A percentile compares a stretch with the other conserved stretches of the same genome.
These are phyloP conservation scores for Polydrusus tereticollis DNA, from an alignment of 2,888 invertebrate genomes.

Conservation along the genomic window DNA sequence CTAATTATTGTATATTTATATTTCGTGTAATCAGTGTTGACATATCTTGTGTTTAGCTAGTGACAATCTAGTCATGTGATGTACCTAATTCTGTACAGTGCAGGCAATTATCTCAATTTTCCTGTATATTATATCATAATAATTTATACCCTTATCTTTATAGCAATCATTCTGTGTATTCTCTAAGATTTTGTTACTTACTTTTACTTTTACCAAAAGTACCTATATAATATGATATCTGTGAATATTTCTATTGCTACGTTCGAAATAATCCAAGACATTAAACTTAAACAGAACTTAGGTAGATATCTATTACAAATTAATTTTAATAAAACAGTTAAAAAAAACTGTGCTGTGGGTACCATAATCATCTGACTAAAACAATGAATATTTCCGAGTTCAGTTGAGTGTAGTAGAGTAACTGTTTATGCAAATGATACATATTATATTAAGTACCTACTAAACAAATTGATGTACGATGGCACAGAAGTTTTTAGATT, in stretches of 20 bases:
- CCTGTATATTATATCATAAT: slow-evolving; percentile 4
- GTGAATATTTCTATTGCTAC: background rate
- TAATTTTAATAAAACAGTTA: no score
- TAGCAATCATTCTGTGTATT: background rate
- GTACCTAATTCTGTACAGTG: slow-evolving; percentile 50
- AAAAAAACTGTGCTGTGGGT: no score
- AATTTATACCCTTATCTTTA: no score
- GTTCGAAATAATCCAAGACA: background rate
- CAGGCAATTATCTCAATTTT: background rate
- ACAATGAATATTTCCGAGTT: no score
- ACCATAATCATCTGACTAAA: no score
- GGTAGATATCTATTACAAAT: no score
- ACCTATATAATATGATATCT: background rate
- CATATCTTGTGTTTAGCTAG: slow-evolving; percentile 63
- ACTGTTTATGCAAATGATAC: no score
- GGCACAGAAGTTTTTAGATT: no score
- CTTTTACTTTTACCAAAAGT: no score
- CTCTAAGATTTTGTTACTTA: slow-evolving; percentile 6
- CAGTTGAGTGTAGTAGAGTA: no score
- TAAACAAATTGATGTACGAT: no score
- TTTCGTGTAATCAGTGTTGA: slow-evolving; percentile 57
- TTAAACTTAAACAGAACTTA: slow-evolving; percentile 2
- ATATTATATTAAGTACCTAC: no score
- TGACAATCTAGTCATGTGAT: slow-evolving; percentile 65
- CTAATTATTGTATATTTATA: slow-evolving; percentile 23